Percentiles rank a stretch among this genome's conserved stretches.
These are phyloP conservation scores for Odocoileus hemionus DNA, from an alignment of 2,113 vertebrate species.

Conservation along the genomic window DNA sequence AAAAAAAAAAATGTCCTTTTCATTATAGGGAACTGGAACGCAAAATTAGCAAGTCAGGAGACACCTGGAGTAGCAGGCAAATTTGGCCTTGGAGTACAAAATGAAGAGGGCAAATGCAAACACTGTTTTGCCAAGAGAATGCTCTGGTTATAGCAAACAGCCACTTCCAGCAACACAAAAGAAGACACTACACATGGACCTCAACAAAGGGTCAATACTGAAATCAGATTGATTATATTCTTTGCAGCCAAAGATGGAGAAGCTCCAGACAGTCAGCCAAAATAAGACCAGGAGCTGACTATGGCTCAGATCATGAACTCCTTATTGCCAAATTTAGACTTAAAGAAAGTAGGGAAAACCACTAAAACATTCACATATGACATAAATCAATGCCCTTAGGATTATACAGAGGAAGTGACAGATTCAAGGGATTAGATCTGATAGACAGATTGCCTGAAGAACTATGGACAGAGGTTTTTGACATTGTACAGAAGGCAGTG, in stretches of 20 bases:
- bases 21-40: neutral
- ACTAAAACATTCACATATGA: neutral
- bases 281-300: neutral
- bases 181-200: neutral
- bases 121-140: neutral
- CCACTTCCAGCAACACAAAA: neutral
- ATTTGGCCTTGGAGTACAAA: neutral
- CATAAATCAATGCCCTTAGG: neutral
- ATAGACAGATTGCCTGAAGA: neutral
- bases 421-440: neutral
- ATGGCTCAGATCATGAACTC: neutral
- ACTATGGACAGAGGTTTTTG: neutral
- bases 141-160: neutral
- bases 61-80: neutral
- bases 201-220: neutral
- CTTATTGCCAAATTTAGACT: neutral
- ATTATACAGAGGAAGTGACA: neutral
- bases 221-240: neutral
- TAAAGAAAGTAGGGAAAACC: neutral
- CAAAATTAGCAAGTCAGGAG: neutral
- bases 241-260: neutral
- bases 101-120: neutral
- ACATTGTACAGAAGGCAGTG: neutral
- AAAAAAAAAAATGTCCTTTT: neutral
- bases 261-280: neutral